These are phyloP conservation scores for Geophilus truncorum DNA, from an alignment of 2,888 invertebrate genomes.

Conservation along the genomic window DNA sequence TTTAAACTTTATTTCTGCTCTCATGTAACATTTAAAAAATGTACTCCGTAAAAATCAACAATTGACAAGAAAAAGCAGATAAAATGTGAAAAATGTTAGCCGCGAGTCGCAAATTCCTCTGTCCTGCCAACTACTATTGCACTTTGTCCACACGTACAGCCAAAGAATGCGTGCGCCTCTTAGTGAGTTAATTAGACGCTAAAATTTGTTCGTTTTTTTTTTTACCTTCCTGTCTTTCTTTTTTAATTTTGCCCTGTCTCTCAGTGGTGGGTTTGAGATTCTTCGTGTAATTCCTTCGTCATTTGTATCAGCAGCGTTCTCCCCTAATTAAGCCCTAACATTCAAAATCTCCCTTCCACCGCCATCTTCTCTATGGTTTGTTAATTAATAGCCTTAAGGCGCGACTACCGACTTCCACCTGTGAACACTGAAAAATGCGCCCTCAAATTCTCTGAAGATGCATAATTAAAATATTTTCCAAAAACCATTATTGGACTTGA, in stretches of 20 bases:
- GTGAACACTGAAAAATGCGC: background rate
- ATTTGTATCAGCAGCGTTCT: background rate
- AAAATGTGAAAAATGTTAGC: background rate
- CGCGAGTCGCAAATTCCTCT: background rate
- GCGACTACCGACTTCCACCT: background rate
- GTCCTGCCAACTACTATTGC: background rate
- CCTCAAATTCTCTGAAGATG: background rate
- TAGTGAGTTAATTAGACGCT: constrained; percentile 14
- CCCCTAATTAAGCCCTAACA: background rate
- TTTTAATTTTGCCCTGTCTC: background rate
- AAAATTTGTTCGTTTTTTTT: background rate
- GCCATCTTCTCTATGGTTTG: background rate
- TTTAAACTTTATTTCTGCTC: background rate
- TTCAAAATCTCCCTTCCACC: background rate
- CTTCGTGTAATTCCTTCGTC: background rate
- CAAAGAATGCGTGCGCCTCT: background rate
- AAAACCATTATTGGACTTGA: background rate
- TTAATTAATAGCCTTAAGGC: background rate
- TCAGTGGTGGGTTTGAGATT: background rate
- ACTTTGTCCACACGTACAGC: background rate
- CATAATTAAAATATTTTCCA: constrained; percentile 3
- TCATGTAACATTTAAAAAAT: background rate
- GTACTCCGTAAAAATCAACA: background rate
- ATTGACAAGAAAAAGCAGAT: background rate
- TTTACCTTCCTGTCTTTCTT: background rate